phyloP scores from a whole-genome alignment of 1,140 invertebrate species.

The Hylaeus volcanicus region DNA sequence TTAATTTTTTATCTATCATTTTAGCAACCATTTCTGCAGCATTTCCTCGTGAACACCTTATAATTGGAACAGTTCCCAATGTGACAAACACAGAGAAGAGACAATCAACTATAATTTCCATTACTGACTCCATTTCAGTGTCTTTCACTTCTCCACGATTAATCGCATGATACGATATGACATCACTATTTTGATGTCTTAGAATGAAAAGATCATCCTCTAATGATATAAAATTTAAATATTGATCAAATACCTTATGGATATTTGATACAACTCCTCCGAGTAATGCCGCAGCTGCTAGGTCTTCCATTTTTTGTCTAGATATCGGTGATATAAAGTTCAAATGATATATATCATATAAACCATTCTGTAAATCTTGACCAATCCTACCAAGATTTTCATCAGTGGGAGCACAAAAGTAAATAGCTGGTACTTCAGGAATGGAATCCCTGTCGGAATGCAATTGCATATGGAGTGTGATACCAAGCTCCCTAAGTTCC shows the following conservation, averaged over 20 bases:
- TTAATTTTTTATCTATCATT: slow-evolving; percentile 97
- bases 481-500: slow-evolving; percentile 96
- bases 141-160: slow-evolving; percentile 97
- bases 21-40: slow-evolving; percentile 99
- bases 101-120: slow-evolving; percentile 97
- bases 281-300: slow-evolving; percentile 94
- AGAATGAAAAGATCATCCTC: slow-evolving; percentile 99
- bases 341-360: slow-evolving; percentile 97
- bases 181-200: slow-evolving; percentile 94
- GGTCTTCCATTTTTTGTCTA: slow-evolving; percentile 96
- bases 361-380: slow-evolving; percentile 93
- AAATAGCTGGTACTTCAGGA: slow-evolving; percentile 98
- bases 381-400: slow-evolving; percentile 97
- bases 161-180: slow-evolving; percentile 97
- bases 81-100: slow-evolving; percentile 99
- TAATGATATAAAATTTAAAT: slow-evolving; percentile 98
- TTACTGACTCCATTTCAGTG: slow-evolving; percentile 96
- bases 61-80: slow-evolving; percentile 95
- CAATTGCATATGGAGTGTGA: slow-evolving; percentile 97
- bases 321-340: slow-evolving; percentile 99
- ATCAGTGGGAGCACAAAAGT: slow-evolving; percentile 98
- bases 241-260: slow-evolving; percentile 98
- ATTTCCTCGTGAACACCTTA: slow-evolving; percentile 96
- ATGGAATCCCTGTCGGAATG: slow-evolving; percentile 97
- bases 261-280: slow-evolving; percentile 94